Evolutionary conservation across 1,140 invertebrate genomes (phyloP).

Genomic region (Pseudachorutes palmiensis): DNA sequence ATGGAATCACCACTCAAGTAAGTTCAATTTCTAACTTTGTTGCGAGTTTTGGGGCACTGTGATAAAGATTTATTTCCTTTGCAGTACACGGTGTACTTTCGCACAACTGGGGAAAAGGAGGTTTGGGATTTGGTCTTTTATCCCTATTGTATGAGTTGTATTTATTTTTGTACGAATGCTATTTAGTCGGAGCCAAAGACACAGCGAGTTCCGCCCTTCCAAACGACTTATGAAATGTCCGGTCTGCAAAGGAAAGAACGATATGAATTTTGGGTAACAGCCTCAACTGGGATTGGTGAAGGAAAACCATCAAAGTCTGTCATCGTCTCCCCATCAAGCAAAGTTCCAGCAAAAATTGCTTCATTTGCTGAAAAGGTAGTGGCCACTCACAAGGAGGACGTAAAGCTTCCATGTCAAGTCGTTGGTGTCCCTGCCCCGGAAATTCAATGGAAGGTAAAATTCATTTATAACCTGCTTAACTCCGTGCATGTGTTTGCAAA

Average conservation of each 20-base stretch:
- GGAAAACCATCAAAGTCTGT: conserved; percentile 79
- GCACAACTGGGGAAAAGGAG: conserved; percentile 55
- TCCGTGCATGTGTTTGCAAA: too few relatives aligned
- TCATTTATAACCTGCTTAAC: too few relatives aligned
- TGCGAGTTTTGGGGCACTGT: too few relatives aligned
- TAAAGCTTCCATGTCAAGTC: conserved; percentile 79
- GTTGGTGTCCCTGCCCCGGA: conserved; percentile 80
- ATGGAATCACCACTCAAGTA: conserved; percentile 67
- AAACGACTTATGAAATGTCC: conserved; percentile 72
- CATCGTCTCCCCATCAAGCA: conserved; percentile 67
- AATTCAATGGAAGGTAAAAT: conserved; percentile 70
- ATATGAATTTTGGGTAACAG: conserved; percentile 91
- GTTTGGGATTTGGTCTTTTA: conserved; percentile 28
- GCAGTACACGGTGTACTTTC: conserved; percentile 86
- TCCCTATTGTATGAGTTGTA: background rate
- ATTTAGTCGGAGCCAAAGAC: conserved; percentile 38
- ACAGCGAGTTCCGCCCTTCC: conserved; percentile 56
- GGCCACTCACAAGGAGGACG: conserved; percentile 81
- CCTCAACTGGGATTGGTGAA: conserved; percentile 85
- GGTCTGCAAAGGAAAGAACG: conserved; percentile 68
- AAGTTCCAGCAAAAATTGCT: conserved; percentile 85
- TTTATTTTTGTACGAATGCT: conserved; percentile 15
- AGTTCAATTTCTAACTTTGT: too few relatives aligned
- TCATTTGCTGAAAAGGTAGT: conserved; percentile 85
- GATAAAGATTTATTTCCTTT: conserved; percentile 2